Base-by-base conservation (phyloP, 1,140 invertebrate genomes). In the Homarus americanus region DNA sequence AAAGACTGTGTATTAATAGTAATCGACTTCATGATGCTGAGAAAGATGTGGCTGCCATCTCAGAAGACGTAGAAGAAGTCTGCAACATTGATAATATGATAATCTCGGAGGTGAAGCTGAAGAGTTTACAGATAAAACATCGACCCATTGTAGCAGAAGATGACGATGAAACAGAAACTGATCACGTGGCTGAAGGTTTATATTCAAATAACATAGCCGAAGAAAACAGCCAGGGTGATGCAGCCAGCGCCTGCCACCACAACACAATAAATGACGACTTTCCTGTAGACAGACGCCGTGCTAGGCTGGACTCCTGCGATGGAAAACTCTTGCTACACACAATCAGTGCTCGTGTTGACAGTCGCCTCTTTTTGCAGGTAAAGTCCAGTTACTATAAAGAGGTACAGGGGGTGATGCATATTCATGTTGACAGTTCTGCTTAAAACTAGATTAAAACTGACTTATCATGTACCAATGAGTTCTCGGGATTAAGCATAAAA, bases 321-420 rank as follows among this genome's bases (percentile, higher is more conserved):
- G 49, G 79, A 10, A 53, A n/a, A 63, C 79, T 82, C 9, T 28
- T 82, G 49, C 28, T 82, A n/a, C 79, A 82, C 79, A 24, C 79
- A 9, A n/a, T 41, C n/a, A 36, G 28, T 17, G 15, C 17, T 2
- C 49, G 15, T 63, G 32, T 41, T 9, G 79, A 82, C 53, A 36
- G 41, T 4, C 49, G 36, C 49, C 34, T 82, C 32, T 63, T 24
- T 36, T 0, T 82, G 49, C 20, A 82, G 79, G 79, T 82, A 63
- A 28, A 41, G 40, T 41, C n/a, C n/a, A n/a, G n/a, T 10, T n/a
- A 1, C 20, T 32, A n/a, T 12, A 72, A 1, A 72, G 24, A 10
- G 15, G 36, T 72, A 12, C 5, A 1, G 28, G 24, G 58, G n/a
- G 58, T 63, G 58, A 15, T n/a, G 5, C 10, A 28, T 38, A 1